phyloP scores from a whole-genome alignment of 2,797 vertebrate species.

The Buphagus erythrorhynchus region DNA sequence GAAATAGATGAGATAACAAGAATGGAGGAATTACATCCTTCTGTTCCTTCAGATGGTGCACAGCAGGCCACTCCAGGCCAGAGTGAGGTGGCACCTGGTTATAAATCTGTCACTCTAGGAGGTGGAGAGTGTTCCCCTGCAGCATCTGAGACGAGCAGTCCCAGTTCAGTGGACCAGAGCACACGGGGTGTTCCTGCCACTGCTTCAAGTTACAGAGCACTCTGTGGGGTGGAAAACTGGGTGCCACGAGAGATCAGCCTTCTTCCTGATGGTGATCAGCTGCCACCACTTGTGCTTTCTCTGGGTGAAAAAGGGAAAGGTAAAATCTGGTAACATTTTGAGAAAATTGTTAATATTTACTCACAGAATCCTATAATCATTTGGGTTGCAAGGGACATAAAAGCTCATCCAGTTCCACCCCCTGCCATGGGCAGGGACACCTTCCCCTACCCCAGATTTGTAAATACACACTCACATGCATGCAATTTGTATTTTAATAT shows the following conservation, averaged over 20 bases:
- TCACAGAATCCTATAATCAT: fast-evolving
- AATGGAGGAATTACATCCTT: not conserved
- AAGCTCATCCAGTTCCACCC: not conserved
- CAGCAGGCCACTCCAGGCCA: conserved; percentile 36
- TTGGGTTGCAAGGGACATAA: not conserved
- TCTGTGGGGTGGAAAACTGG: conserved; percentile 81
- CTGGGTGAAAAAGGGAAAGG: conserved; percentile 83
- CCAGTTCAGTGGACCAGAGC: not conserved
- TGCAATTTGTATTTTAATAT: not conserved
- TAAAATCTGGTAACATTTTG: conserved; percentile 12
- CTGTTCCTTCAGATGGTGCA: conserved; percentile 23
- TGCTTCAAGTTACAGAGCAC: conserved; percentile 82
- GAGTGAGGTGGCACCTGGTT: not conserved
- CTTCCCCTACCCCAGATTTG: not conserved
- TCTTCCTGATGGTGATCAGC: conserved; percentile 81
- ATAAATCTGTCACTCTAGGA: not conserved
- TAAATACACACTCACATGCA: not conserved
- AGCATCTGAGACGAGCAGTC: not conserved
- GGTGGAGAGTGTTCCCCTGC: conserved; percentile 39
- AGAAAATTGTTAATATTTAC: not conserved
- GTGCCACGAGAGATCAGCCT: conserved; percentile 82
- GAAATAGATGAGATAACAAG: not conserved
- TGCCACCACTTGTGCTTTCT: conserved; percentile 88
- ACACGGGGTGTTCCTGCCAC: conserved; percentile 45
- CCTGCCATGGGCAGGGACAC: not conserved